Conservation (phyloP, 2,113 vertebrate genomes). For the Petrocephalus zakoni region DNA sequence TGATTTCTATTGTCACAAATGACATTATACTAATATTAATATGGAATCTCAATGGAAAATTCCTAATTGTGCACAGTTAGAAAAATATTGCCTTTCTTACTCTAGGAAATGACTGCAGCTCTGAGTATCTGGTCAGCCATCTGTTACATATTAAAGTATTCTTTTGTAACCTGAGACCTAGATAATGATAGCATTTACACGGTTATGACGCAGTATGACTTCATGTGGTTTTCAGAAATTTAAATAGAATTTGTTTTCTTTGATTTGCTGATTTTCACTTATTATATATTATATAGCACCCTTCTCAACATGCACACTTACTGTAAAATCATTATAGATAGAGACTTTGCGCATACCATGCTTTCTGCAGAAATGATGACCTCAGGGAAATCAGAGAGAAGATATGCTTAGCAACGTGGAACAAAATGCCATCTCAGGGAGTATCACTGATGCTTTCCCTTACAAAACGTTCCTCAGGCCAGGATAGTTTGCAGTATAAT, state of each 20-base stretch:
- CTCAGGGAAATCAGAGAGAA: neutral
- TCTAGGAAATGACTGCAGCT: too few relatives aligned
- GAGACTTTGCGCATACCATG: neutral
- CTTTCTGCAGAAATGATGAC: conserved; percentile 1
- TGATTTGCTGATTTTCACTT: neutral
- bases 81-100: neutral
- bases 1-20: neutral
- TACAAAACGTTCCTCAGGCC: neutral
- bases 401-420: conserved; percentile 4
- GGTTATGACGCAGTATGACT: neutral
- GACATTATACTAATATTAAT: neutral
- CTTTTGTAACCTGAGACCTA: conserved; percentile 1
- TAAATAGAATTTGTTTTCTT: neutral
- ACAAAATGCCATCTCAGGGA: neutral
- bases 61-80: neutral
- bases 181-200: neutral
- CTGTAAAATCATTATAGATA: neutral
- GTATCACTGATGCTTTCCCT: neutral
- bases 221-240: neutral
- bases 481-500: neutral
- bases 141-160: neutral
- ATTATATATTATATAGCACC: neutral
- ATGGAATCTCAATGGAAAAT: neutral
- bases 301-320: neutral
- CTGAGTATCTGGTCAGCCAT: neutral